These are phyloP conservation scores for Vanacampus margaritifer DNA, from an alignment of 2,113 vertebrate species.

Conservation along the genomic window DNA sequence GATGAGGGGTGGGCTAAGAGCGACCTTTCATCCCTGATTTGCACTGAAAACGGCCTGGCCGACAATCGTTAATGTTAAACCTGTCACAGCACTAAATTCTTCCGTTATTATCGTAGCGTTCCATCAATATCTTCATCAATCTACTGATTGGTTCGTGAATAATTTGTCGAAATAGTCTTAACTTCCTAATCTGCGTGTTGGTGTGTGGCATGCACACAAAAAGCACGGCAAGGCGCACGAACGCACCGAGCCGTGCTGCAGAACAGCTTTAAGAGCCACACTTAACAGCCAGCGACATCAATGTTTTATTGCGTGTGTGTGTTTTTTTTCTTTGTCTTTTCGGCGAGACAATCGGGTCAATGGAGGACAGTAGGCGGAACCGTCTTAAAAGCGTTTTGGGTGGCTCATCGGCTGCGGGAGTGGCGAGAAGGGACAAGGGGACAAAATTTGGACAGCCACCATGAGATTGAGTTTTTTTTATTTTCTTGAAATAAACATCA, in stretches of 20 bases:
- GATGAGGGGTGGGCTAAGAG: too few relatives aligned
- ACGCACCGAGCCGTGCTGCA: neutral
- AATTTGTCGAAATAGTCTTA: too few relatives aligned
- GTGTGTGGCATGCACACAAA: neutral
- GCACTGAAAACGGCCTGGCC: too few relatives aligned
- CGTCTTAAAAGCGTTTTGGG: slow-evolving; percentile 22
- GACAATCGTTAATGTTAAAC: too few relatives aligned
- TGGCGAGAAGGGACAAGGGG: slow-evolving; percentile 1
- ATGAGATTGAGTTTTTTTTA: neutral
- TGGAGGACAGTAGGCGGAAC: slow-evolving; percentile 26
- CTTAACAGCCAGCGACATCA: slow-evolving; percentile 2
- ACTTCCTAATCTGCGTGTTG: neutral
- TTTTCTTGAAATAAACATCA: slow-evolving; percentile 30
- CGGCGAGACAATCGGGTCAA: slow-evolving; percentile 14
- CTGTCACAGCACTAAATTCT: too few relatives aligned
- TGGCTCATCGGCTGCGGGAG: slow-evolving; percentile 14
- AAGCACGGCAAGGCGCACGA: neutral
- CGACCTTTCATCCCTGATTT: too few relatives aligned
- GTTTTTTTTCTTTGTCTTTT: neutral
- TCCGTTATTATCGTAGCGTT: too few relatives aligned
- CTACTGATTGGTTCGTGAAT: too few relatives aligned
- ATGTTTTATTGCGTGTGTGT: neutral
- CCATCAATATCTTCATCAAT: too few relatives aligned
- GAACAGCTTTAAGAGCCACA: neutral
- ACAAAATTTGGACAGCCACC: neutral